Conservation (phyloP, 2,113 vertebrate species). For the Dipodomys ordii region DNA sequence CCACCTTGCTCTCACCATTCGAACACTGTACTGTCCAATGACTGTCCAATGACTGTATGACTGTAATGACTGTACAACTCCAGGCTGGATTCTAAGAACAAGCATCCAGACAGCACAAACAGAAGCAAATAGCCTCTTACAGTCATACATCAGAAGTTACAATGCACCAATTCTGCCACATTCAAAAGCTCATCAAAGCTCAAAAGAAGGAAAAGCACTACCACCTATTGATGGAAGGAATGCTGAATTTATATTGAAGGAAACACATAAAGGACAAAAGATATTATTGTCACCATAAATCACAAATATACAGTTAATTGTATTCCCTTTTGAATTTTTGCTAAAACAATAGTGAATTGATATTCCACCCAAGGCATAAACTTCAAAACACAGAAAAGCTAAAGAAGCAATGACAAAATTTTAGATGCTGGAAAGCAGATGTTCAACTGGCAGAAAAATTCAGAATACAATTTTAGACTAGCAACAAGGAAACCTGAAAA, state of each 20-base stretch:
- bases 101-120: not conserved
- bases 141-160: not conserved
- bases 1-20: not conserved
- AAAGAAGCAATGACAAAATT: slow-evolving; percentile 36
- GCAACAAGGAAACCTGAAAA: slow-evolving; percentile 12
- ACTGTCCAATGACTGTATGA: too few species aligned
- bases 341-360: slow-evolving; percentile 47
- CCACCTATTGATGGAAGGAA: not conserved
- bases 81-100: not conserved
- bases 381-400: not conserved
- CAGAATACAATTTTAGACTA: slow-evolving; percentile 36
- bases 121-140: not conserved
- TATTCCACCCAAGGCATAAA: slow-evolving; percentile 7
- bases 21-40: not conserved
- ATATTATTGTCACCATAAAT: not conserved
- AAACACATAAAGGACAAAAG: not conserved
- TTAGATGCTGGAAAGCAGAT: slow-evolving; percentile 67
- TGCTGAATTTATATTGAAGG: not conserved
- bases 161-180: not conserved
- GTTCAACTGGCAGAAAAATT: slow-evolving; percentile 47
- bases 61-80: too few species aligned
- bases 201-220: not conserved
- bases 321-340: slow-evolving; percentile 40
- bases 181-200: not conserved
- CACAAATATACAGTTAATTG: not conserved